Percentiles rank a stretch among this genome's conserved stretches.
phyloP scores from a whole-genome alignment of 2,888 invertebrate genomes.

The Cylloceria caligata region DNA sequence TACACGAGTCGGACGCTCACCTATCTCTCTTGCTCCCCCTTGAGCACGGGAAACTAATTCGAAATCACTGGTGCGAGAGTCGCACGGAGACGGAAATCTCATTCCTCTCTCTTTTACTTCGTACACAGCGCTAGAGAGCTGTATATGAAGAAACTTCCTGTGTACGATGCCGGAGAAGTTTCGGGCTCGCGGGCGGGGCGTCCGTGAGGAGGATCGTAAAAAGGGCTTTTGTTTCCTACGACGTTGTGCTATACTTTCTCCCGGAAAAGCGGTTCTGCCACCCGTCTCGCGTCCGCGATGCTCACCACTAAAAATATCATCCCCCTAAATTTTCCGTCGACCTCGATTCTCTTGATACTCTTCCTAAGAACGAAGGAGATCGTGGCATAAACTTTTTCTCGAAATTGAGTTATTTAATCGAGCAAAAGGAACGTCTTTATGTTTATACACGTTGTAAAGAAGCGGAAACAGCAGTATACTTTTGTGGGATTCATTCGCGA shows the following conservation, averaged over 20 bases:
- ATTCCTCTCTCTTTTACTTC: conserved; percentile 45
- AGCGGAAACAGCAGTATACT: not conserved
- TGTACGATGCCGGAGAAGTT: conserved; percentile 52
- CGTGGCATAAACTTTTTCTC: conserved; percentile 15
- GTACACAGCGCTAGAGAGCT: conserved; percentile 36
- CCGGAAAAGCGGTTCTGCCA: conserved; percentile 22
- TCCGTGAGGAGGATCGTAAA: conserved; percentile 56
- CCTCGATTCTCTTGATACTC: conserved; percentile 50
- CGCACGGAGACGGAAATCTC: conserved; percentile 48
- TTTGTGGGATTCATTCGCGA: not conserved
- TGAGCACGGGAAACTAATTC: conserved; percentile 64
- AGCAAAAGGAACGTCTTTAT: not conserved
- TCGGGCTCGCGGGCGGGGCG: conserved; percentile 21
- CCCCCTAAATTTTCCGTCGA: conserved; percentile 36
- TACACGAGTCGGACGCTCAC: conserved; percentile 31
- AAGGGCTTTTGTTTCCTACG: conserved; percentile 65
- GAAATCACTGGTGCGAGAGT: conserved; percentile 59
- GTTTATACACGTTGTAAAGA: conserved; percentile 14
- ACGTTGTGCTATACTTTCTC: conserved; percentile 39
- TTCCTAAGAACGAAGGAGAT: not conserved
- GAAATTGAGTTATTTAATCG: conserved; percentile 39
- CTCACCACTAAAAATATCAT: conserved; percentile 53
- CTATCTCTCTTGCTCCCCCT: not conserved
- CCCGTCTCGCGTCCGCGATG: conserved; percentile 25
- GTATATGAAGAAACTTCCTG: conserved; percentile 60